These are phyloP conservation scores for Lithophane socia DNA, from an alignment of 2,888 invertebrate species.

Conservation along the genomic window DNA sequence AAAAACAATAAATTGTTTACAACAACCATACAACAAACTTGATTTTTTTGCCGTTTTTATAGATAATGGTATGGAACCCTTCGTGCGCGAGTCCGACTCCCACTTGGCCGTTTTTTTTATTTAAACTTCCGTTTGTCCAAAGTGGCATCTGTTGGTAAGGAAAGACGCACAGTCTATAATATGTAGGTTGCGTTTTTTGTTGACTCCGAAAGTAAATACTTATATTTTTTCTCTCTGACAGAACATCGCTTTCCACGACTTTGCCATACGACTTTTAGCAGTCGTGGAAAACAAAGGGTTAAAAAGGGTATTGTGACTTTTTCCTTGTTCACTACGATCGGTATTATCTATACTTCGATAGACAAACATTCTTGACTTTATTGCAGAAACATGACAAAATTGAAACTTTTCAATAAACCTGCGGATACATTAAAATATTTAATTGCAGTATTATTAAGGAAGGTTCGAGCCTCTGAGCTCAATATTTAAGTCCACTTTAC, in stretches of 20 bases:
- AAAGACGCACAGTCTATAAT: not conserved
- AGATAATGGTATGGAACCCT: no score
- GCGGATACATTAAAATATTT: slow-evolving; percentile 16
- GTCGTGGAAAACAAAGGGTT: not conserved
- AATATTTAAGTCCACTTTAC: slow-evolving; percentile 27
- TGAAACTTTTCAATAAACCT: not conserved
- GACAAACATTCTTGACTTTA: not conserved
- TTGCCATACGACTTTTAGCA: not conserved
- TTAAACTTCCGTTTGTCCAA: slow-evolving; percentile 5
- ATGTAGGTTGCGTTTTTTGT: not conserved
- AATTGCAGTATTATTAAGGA: slow-evolving; percentile 29
- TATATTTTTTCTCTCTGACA: not conserved
- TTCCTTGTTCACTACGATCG: not conserved
- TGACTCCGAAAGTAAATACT: not conserved
- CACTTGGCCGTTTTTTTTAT: not conserved
- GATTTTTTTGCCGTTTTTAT: no score
- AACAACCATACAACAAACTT: no score
- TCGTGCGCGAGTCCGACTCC: no score
- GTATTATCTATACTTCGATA: not conserved
- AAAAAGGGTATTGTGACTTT: not conserved
- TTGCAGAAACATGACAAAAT: slow-evolving; percentile 8
- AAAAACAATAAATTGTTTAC: no score
- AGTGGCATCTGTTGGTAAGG: slow-evolving; percentile 5
- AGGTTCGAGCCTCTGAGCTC: slow-evolving; percentile 1
- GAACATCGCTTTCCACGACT: not conserved